Evolutionary conservation across 2,797 vertebrate genomes (phyloP).

Genomic region (Etheostoma nigrum): DNA sequence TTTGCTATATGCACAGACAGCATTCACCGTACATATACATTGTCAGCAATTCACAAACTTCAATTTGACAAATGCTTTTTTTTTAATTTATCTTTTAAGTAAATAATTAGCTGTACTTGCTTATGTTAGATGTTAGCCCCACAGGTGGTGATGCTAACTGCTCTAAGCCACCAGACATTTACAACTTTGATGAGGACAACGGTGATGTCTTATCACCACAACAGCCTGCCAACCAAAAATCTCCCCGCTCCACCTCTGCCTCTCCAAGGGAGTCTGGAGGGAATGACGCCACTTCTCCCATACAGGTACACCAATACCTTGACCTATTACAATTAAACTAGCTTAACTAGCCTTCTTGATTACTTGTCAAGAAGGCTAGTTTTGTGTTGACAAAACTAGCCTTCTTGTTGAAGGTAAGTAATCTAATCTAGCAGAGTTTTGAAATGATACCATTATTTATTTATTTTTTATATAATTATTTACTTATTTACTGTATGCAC

Average conservation of each 20-base stretch:
- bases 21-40: too few relatives aligned
- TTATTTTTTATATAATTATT: too few relatives aligned
- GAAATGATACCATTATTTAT: background rate
- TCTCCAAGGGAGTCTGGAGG: slow-evolving; percentile 87
- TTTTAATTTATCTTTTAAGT: slow-evolving; percentile 10
- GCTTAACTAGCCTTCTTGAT: too few relatives aligned
- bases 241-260: slow-evolving; percentile 85
- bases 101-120: slow-evolving; percentile 3
- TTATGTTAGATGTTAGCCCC: slow-evolving; percentile 33
- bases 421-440: background rate
- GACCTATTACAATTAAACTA: background rate
- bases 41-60: background rate
- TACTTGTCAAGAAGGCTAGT: too few relatives aligned
- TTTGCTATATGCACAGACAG: background rate
- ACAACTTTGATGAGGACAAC: slow-evolving; percentile 95
- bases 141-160: slow-evolving; percentile 81
- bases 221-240: slow-evolving; percentile 89
- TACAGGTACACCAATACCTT: slow-evolving; percentile 83
- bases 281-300: slow-evolving; percentile 80
- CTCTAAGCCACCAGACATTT: slow-evolving; percentile 87
- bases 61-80: background rate
- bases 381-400: background rate
- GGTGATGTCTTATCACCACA: slow-evolving; percentile 91
- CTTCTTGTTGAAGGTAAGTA: background rate
- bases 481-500: background rate